Percentiles rank a stretch among this genome's conserved stretches.
Conservation (phyloP, 2,113 vertebrate genomes). For the Apaloderma vittatum region DNA sequence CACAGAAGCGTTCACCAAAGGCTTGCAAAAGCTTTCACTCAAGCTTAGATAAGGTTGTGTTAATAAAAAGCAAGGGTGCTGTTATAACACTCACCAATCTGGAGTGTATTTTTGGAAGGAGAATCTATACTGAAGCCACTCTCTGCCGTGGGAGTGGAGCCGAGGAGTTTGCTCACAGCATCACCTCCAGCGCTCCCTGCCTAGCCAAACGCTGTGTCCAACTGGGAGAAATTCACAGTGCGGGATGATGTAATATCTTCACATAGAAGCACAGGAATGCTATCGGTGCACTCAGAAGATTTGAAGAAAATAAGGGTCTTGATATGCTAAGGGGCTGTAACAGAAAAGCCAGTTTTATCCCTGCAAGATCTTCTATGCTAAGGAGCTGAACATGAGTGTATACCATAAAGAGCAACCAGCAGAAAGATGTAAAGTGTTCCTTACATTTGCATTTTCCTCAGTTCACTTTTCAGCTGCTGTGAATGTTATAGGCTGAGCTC, state of each 20-base stretch:
- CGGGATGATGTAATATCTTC: neutral
- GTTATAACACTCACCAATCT: no score
- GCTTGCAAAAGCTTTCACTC: neutral
- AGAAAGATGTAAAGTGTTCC: neutral
- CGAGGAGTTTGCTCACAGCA: neutral
- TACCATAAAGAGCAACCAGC: neutral
- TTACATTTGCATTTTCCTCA: neutral
- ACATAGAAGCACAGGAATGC: neutral
- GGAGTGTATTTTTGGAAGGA: neutral
- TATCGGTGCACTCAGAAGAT: neutral
- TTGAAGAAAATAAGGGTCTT: neutral
- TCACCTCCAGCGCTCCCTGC: neutral
- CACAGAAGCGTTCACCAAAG: accelerated
- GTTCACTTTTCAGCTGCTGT: neutral
- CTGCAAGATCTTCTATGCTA: neutral
- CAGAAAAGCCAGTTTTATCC: neutral
- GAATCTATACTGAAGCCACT: neutral
- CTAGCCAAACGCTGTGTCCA: neutral
- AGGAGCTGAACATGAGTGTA: neutral
- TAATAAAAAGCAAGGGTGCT: neutral
- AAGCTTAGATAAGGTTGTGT: neutral
- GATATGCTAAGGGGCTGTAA: neutral
- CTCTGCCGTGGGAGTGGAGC: accelerated
- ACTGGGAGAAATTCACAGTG: neutral
- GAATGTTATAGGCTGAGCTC: neutral